Conservation (phyloP, 23 tunicate species). For the Diplosoma virens region DNA sequence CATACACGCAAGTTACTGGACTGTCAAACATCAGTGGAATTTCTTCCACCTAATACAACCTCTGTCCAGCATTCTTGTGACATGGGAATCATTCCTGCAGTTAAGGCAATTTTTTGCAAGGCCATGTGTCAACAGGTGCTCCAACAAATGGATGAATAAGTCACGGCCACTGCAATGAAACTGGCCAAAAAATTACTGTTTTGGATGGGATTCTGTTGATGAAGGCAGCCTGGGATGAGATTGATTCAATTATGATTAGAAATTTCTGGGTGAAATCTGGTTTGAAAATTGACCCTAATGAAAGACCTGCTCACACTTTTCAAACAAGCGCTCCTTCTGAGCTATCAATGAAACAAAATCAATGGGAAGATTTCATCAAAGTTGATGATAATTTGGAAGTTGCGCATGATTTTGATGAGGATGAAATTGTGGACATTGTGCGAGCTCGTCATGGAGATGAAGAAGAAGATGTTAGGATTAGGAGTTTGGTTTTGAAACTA, state of each 20-base stretch:
- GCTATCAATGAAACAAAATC: neutral
- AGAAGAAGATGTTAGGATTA: too few relatives aligned
- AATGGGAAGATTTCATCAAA: too few relatives aligned
- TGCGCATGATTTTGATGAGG: too few relatives aligned
- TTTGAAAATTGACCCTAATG: neutral
- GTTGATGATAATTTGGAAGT: neutral
- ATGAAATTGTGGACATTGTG: neutral
- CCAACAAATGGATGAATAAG: constrained; percentile 9
- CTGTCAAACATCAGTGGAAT: neutral
- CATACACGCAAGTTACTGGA: neutral
- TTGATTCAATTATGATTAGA: neutral
- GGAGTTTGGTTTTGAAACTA: too few relatives aligned
- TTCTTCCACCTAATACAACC: too few relatives aligned
- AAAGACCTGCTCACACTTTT: too few relatives aligned
- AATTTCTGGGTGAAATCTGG: neutral
- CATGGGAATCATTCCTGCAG: neutral
- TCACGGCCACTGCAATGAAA: neutral
- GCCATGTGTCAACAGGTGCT: neutral
- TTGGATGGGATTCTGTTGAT: constrained; percentile 13
- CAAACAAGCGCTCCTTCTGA: neutral
- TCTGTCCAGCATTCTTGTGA: neutral
- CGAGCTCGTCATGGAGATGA: constrained; percentile 12
- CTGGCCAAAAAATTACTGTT: constrained; percentile 2
- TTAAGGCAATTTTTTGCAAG: neutral
- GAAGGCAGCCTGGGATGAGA: constrained; percentile 10